Base-by-base conservation (phyloP, 2,797 vertebrate genomes). In the Trachurus trachurus region DNA sequence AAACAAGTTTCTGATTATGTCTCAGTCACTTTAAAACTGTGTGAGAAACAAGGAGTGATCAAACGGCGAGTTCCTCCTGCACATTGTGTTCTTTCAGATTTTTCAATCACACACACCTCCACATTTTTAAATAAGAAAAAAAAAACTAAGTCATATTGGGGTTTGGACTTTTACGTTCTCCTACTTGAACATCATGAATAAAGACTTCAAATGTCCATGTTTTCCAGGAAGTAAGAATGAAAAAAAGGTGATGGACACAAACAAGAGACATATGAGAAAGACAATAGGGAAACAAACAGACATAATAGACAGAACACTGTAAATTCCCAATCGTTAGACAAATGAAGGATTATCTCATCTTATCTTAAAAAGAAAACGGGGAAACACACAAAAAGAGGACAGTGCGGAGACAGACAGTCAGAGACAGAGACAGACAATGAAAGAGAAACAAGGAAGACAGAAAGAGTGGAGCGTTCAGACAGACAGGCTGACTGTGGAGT, bases 401-500 rank as follows among this genome's bases (percentile, higher is more conserved):
- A 58, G 50, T 34, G 22, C 54, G 63, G 74, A 67, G 42, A 64
- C 62, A 68, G 13, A 50, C 21, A 54, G 21, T 58, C 29, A 53
- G 42, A 76, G 1, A 70, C 47, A 29, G 64, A 45, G 12, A 61
- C 29, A 45, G 50, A 61, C 26, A 74, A 22, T 77, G 26, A 68
- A 60, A 62, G 9, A 50, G 7, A 19, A 4, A 9, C 2, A 49
- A 9, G 17, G n/a, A 26, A 29, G 13, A 69, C 21, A 52, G 52
- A 61, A 26, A 62, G 22, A 56, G 61, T 26, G 42, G 45, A 65
- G 64, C 22, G 0, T 11, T 58, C 21, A 68, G 40, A 78, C 49
- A 71, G 66, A 59, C 10, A 54, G 47, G 50, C 62, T 56, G 67
- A 54, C 45, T 71, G 67, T 73, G 70, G 77, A 86, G 85, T 78